Evolutionary conservation across 1,140 invertebrate genomes (phyloP).

Genomic region (Saccostrea echinata): DNA sequence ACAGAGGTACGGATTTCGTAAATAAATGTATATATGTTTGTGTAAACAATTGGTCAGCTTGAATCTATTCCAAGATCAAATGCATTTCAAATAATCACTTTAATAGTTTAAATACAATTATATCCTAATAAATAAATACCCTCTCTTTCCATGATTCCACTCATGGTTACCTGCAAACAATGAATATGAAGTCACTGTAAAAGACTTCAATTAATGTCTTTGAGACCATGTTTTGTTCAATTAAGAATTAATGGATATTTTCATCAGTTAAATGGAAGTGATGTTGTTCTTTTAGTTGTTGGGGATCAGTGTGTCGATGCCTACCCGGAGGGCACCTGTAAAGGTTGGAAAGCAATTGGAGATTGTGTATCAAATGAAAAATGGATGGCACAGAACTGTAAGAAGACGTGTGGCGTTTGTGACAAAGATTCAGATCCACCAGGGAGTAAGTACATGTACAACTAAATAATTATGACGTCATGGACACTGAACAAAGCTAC

Average conservation of each 20-base stretch:
- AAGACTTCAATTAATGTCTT: no score
- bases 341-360: slow-evolving; percentile 64
- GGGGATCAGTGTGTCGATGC: slow-evolving; percentile 61
- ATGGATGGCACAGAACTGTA: slow-evolving; percentile 73
- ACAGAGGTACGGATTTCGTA: slow-evolving; percentile 40
- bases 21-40: no score
- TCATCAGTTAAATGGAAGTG: neutral
- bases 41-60: no score
- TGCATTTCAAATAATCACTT: no score
- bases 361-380: slow-evolving; percentile 68
- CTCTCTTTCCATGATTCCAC: no score
- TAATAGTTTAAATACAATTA: no score
- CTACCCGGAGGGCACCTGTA: slow-evolving; percentile 65
- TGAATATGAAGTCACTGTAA: no score
- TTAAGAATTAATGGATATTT: neutral
- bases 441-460: neutral
- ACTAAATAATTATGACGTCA: neutral
- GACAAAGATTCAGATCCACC: slow-evolving; percentile 6
- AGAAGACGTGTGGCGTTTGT: slow-evolving; percentile 68
- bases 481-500: neutral
- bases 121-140: no score
- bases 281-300: neutral
- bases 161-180: no score
- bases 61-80: no score
- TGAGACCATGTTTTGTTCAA: no score